Evolutionary conservation across 2,797 vertebrate species (phyloP), one percentile per base, ranked within the genome.

Genomic region (Gallinago solitaria): DNA sequence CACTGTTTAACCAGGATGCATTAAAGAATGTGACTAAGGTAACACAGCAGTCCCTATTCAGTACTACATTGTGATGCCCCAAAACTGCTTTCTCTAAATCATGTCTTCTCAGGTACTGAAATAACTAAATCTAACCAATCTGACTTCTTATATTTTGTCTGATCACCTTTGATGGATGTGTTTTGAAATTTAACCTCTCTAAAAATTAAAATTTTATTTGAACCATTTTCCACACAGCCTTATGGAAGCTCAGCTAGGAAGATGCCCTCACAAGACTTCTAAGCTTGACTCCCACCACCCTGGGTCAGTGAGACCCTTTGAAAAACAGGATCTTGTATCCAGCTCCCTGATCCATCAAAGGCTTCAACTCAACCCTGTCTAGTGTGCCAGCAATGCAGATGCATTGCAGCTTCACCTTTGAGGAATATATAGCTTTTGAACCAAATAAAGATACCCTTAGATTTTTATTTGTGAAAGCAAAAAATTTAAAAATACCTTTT

Each of bases 1-100:
- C 79, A 80, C 57, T 93, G 20, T 83, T 93, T 93, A 87, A 87
- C 48, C 65, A 73, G 95, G 83, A 77, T 73, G 83, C 91, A 95
- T 91, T 90, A 80, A 94, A 92, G 37, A 51, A 51, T 87, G 82
- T 93, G 30, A 86, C 33, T 43, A 64, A 81, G 83, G 50, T 69
- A 93, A 16, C 32, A 28, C 71, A 50, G 69, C 47, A 53, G 33
- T 59, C 39, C 45, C 59, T 84, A 43, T 89, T 70, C 53, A 79
- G 60, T 59, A 61, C 41, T 63, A 43, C 8, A 11, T 3, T 16
- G 39, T 63, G 73, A 67, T 35, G 47, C 3, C 1, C 50, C 94
- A 68, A 74, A 79, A 1, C 33, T 92, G 15, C 45, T 57, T 95
- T 87, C 54, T 75, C 21, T 78, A 61, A 74, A 60, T 79, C 57